phyloP scores from a whole-genome alignment of 2,797 vertebrate genomes.

The Micrastur ruficollis region DNA sequence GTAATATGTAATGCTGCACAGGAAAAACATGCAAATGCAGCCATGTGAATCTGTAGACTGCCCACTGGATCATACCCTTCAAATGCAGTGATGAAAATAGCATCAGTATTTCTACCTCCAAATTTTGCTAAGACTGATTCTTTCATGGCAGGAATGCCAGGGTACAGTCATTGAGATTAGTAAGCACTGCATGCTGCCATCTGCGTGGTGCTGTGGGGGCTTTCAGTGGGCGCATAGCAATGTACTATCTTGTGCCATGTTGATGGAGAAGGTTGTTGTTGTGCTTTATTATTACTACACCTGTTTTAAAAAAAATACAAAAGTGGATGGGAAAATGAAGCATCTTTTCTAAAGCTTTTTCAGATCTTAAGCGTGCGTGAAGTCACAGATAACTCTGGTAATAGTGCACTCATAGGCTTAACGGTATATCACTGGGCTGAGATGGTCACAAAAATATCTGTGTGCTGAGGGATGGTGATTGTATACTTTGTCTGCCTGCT shows the following conservation, averaged over 20 bases:
- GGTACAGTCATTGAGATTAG: fast-evolving
- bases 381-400: background rate
- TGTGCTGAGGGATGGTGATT: background rate
- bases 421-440: background rate
- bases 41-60: background rate
- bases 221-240: background rate
- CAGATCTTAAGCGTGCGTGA: background rate
- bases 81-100: background rate
- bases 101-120: background rate
- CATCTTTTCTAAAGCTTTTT: background rate
- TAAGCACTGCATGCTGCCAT: background rate
- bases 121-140: background rate
- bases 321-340: background rate
- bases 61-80: background rate
- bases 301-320: background rate
- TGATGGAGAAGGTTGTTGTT: background rate
- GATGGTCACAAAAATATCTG: background rate
- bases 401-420: background rate
- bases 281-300: background rate
- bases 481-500: background rate
- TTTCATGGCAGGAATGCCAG: background rate
- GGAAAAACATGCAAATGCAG: background rate
- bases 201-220: background rate
- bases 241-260: too few relatives aligned
- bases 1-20: background rate